phyloP scores from a whole-genome alignment of 1,140 invertebrate species.

The Pogonognathellus flavescens region DNA sequence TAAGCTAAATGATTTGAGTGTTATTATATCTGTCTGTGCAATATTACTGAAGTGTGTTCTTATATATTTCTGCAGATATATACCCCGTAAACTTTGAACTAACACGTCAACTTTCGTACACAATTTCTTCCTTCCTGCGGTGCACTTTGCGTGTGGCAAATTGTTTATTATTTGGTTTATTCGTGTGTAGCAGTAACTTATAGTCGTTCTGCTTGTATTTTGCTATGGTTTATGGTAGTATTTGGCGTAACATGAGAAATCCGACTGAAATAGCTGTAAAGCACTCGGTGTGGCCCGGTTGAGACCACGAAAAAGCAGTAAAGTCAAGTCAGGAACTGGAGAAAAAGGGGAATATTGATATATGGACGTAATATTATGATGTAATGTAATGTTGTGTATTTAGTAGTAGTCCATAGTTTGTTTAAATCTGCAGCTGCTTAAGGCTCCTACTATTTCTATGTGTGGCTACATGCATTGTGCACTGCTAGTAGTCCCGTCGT shows the following conservation, averaged over 20 bases:
- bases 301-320: not conserved
- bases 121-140: constrained; percentile 47
- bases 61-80: not conserved
- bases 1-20: constrained; percentile 8
- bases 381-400: constrained; percentile 11
- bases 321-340: not conserved
- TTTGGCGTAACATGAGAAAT: constrained; percentile 26
- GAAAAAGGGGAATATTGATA: constrained; percentile 34
- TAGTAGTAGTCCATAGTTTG: not conserved
- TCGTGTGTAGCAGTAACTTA: constrained; percentile 37
- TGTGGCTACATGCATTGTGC: not conserved
- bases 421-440: constrained; percentile 36
- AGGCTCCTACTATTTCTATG: not conserved
- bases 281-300: too few relatives aligned
- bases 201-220: constrained; percentile 19
- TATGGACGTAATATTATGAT: constrained; percentile 15
- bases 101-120: constrained; percentile 13
- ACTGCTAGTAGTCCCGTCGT: not conserved
- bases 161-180: constrained; percentile 27
- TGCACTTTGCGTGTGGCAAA: constrained; percentile 45
- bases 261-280: not conserved
- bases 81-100: not conserved
- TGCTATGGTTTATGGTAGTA: constrained; percentile 9
- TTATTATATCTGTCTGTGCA: not conserved
- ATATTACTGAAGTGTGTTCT: constrained; percentile 4